phyloP scores from a whole-genome alignment of 2,888 invertebrate species.

The Caenorhabditis sp. region DNA sequence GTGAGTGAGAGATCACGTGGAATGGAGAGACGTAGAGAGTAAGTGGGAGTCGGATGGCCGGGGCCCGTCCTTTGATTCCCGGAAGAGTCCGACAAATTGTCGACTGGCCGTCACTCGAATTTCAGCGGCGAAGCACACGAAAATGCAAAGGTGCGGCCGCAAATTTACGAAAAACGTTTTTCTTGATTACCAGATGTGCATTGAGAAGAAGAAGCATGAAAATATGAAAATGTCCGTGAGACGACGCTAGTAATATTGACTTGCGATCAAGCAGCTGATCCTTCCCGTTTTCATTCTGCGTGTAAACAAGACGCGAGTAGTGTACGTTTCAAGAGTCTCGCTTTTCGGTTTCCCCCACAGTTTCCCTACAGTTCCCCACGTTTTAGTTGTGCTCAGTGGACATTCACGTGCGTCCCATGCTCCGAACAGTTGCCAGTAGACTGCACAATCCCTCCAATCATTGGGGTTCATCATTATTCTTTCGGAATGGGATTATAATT shows the following conservation, averaged over 20 bases:
- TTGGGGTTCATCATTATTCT: background rate
- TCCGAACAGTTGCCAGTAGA: background rate
- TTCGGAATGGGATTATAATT: no score
- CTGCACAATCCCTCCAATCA: background rate
- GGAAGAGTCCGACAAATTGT: constrained; percentile 25
- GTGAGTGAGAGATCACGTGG: constrained; percentile 8
- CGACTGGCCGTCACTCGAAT: background rate
- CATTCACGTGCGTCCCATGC: background rate
- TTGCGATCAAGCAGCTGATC: constrained; percentile 52
- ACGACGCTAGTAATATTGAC: constrained; percentile 38
- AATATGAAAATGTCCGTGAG: constrained; percentile 33
- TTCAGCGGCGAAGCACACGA: background rate
- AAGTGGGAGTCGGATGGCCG: no score
- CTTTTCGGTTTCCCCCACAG: constrained; percentile 25
- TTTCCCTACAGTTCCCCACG: background rate
- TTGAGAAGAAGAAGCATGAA: background rate
- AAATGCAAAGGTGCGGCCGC: background rate
- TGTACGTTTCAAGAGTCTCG: constrained; percentile 50
- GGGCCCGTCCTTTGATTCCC: constrained; percentile 25
- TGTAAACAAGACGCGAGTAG: constrained; percentile 49
- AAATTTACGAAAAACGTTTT: constrained; percentile 28
- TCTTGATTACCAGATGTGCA: constrained; percentile 28
- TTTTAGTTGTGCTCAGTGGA: no score
- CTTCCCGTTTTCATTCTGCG: constrained; percentile 32
- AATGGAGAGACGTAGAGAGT: constrained; percentile 1